Evolutionary conservation across 2,888 invertebrate species (phyloP), one percentile per base, ranked within the genome.

Genomic region (Lithophane leautieri): DNA sequence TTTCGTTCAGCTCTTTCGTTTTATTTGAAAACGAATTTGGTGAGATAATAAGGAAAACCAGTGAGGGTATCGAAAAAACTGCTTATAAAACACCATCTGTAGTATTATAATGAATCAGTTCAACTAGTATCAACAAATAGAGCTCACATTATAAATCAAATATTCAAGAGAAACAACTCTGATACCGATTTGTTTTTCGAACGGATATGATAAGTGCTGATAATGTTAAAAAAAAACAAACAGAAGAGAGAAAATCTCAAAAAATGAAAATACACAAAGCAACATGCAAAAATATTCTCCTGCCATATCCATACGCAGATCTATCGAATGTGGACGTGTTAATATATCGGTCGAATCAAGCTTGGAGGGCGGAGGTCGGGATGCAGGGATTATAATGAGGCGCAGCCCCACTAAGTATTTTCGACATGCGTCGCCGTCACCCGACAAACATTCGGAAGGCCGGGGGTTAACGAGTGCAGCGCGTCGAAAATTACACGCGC

Each of bases 401-500:
- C 92, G 92, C 93, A 92, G 93, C 95, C 96, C 95, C 95, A 95
- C 95, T 95, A 96, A 96, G 96, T 94, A 96, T 96, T 96, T 95
- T 96, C 94, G 96, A 96, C 96, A 96, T 96, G 96, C 96, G 95
- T 95, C 93, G 95, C 94, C 95, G 94, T 94, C 96, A 93, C 96
- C 95, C 96, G 94, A 90, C 96, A 95, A 96, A 95, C 95, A 95
- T 95, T 95, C 92, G 91, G 86, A 83, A 84, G 89, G 85, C 83
- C 79, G 82, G 90, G 94, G 94, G 95, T 92, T 94, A 93, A 93
- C 94, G 93, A 93, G 92, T 92, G 92, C 93, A 90, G 81, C 86
- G 86, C 86, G 88, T 89, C 90, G 91, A 93, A 93, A 94, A 94
- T 94, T 94, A 94, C 93, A 90, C 89, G 90, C 89, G 92, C 91